phyloP scores from a whole-genome alignment of 2,113 vertebrate genomes.

The Lipotes vexillifer region DNA sequence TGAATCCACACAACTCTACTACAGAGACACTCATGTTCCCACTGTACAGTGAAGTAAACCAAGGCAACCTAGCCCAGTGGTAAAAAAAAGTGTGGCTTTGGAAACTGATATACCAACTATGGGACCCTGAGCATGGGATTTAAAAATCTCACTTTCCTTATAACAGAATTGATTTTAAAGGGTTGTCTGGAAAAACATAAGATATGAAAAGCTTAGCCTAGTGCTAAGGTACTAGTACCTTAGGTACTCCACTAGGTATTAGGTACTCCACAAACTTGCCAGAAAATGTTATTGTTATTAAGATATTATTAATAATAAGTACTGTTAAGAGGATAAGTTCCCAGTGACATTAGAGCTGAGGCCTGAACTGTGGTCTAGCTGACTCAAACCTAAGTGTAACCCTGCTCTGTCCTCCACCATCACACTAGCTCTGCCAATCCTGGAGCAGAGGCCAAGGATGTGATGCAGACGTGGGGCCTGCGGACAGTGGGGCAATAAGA shows the following conservation, averaged over 20 bases:
- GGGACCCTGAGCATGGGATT: background rate
- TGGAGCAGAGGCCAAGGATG: background rate
- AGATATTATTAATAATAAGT: background rate
- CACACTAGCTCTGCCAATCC: background rate
- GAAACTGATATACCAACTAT: background rate
- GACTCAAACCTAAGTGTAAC: background rate
- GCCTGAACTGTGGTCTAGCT: background rate
- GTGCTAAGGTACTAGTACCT: too few species aligned
- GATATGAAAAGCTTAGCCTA: background rate
- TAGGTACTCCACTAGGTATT: too few species aligned
- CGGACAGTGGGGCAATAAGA: fast-evolving
- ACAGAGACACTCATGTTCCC: background rate
- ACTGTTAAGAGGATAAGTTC: background rate
- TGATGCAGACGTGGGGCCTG: background rate
- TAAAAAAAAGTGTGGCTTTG: background rate
- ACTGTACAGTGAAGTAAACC: background rate
- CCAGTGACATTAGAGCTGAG: background rate
- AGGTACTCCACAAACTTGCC: background rate
- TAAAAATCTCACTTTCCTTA: background rate
- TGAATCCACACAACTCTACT: background rate
- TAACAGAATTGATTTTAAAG: background rate
- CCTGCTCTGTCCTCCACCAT: background rate
- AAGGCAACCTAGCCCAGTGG: background rate
- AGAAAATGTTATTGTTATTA: background rate
- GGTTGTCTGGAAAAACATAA: background rate